Evolutionary conservation across 2,888 invertebrate species (phyloP), one percentile per base, ranked within the genome.

Genomic region (Cantharis rustica): DNA sequence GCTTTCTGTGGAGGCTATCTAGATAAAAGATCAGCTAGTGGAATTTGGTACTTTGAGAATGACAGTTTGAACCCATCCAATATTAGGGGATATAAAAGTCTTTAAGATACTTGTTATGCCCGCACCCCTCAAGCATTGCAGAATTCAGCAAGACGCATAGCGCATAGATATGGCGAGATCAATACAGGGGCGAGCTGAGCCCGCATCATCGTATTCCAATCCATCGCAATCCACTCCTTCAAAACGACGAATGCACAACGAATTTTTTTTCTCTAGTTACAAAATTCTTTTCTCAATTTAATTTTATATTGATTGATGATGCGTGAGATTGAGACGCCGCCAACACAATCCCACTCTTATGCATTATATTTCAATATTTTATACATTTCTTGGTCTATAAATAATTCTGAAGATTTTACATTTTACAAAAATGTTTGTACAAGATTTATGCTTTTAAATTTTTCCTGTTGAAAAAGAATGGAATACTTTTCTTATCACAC

Each of bases 141-240:
- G 81, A 81, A 80, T 82, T 80, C 82, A 83, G 83, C 83, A 84
- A 84, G 85, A 85, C 85, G 85, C 85, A 84, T 83, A 84, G 84
- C 84, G 85, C 85, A 85, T 85, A 85, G 85, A 85, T 85, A 85
- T 85, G 80, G 82, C 84, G 81, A 85, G 83, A 85, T 85, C 85
- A 84, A 85, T 85, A 85, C 85, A 80, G 83, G 83, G 81, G 80
- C 82, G 83, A 83, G 81, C 83, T 82, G 80, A 84, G 82, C 83
- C 83, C 81, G 83, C 83, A 84, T 84, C 84, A 84, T 84, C 83
- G 81, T 85, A 83, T 84, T 83, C 83, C 83, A 81, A 84, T 84
- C 82, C 83, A 82, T 82, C 81, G 83, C 81, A 80, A 83, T 83
- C 83, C 81, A 80, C 79, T 82, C 79, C 79, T 78, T 80, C 79